Base-by-base conservation (phyloP, 2,113 vertebrate genomes). In the Burhinus oedicnemus region DNA sequence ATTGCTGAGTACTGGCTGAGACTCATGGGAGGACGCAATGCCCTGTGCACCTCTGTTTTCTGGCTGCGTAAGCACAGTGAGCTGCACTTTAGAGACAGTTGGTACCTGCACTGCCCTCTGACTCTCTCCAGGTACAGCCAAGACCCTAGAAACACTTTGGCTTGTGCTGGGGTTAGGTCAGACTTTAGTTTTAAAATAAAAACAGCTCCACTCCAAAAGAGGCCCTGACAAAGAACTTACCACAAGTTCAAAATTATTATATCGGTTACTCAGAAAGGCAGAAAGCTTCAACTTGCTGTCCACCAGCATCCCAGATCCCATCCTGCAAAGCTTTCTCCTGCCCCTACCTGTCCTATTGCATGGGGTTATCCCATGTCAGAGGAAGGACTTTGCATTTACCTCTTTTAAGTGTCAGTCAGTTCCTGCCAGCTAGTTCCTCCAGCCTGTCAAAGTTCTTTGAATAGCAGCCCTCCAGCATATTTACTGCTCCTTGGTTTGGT, bases 21-120 rank as follows among this genome's bases (percentile, higher is more conserved):
- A 22, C 25, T 40, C 65, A 5, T 0, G 0, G 27, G n/a, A 65
- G 36, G 49, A 29, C 55, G 26, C 3, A 1, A 4, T 57, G 26
- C 36, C 11, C 58, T 30, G 40, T 57, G 66, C 21, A 36, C 18
- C 64, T 58, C 47, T 51, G 40, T 58, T 44, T 47, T 38, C n/a
- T 3, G 4, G 26, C 54, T 78, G 22, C 2, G 0, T 11, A 12
- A 62, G 19, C 51, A 49, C 9, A 2, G 2, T 12, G 34, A 84
- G 52, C 42, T 49, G 66, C 60, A 10, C 45, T 85, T 29, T 3
- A 64, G 64, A 49, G 18, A 3, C 12, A 3, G 11, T 4, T 70
- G 83, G 55, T 61, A 40, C 62, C 66, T 38, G 26, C 62, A 11
- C 9, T 25, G 30, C 69, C 20, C 30, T 77, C 47, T 58, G 40